These are phyloP conservation scores for Meloidogyne exigua DNA, from an alignment of 1,140 invertebrate species.

Conservation along the genomic window DNA sequence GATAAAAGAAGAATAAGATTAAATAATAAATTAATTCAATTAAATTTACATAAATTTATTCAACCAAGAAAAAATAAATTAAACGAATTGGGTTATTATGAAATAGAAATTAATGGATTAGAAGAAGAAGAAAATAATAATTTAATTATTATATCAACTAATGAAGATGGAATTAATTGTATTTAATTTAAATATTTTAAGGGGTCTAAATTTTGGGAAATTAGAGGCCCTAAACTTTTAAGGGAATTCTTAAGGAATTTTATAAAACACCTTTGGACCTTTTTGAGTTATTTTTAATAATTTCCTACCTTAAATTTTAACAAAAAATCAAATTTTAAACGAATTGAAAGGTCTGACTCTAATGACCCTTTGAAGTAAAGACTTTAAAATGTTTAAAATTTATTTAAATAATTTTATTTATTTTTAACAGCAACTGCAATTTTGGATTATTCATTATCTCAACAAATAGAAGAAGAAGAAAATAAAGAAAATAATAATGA, in stretches of 20 bases:
- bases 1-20: background rate
- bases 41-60: slow-evolving; percentile 6
- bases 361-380: too few relatives aligned
- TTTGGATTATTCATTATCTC: background rate
- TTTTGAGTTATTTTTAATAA: too few relatives aligned
- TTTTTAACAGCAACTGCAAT: background rate
- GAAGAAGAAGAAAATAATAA: background rate
- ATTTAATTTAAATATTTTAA: too few relatives aligned
- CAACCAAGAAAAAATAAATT: background rate
- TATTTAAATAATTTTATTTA: too few relatives aligned
- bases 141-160: background rate
- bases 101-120: background rate
- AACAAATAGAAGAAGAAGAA: background rate
- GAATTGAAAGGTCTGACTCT: too few relatives aligned
- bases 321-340: too few relatives aligned
- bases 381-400: too few relatives aligned
- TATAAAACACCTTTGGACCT: too few relatives aligned
- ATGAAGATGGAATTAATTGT: background rate
- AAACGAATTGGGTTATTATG: background rate
- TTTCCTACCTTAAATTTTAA: too few relatives aligned
- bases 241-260: too few relatives aligned
- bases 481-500: background rate
- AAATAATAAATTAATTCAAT: background rate
- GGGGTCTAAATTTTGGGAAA: too few relatives aligned
- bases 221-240: too few relatives aligned